phyloP scores from a whole-genome alignment of 2,888 invertebrate species.

The Barypeithes pellucidus region DNA sequence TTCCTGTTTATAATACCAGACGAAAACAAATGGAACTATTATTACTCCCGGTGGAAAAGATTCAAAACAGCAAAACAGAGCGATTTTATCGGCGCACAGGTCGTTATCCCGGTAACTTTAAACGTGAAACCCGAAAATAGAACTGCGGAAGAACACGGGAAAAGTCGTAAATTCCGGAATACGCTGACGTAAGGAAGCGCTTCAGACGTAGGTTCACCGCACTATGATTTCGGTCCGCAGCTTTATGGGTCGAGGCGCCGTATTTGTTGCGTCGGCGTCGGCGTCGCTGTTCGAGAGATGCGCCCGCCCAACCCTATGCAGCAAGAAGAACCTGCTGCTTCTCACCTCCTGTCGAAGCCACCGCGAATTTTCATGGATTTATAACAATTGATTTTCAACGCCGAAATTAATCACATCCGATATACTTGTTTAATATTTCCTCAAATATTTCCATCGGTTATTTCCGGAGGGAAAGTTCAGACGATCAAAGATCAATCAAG shows the following conservation, averaged over 20 bases:
- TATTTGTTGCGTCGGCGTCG: constrained; percentile 71
- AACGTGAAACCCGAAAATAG: constrained; percentile 51
- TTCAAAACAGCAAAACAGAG: constrained; percentile 27
- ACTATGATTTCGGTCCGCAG: constrained; percentile 70
- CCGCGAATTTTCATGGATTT: constrained; percentile 58
- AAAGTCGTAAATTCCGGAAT: constrained; percentile 43
- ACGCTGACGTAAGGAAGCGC: constrained; percentile 58
- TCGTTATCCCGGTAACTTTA: constrained; percentile 53
- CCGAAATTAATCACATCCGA: constrained; percentile 47
- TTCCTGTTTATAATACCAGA: constrained; percentile 20
- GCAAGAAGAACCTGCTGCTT: constrained; percentile 65
- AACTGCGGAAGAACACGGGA: constrained; percentile 47
- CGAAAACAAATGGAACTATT: constrained; percentile 22
- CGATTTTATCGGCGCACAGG: constrained; percentile 38
- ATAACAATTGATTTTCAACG: constrained; percentile 59
- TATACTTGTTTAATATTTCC: constrained; percentile 39
- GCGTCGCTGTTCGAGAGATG: constrained; percentile 65
- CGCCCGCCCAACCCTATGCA: constrained; percentile 66
- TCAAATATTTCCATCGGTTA: constrained; percentile 1
- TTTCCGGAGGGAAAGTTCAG: constrained; percentile 6
- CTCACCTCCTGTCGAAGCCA: constrained; percentile 55
- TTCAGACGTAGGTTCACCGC: constrained; percentile 68
- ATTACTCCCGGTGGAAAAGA: constrained; percentile 13
- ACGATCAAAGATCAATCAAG: constrained; percentile 20
- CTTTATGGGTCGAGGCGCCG: constrained; percentile 65